Percentiles rank a stretch among this genome's conserved stretches.
Conservation (phyloP, 92 coral and sea anemone genomes). For the Siderastrea radians region DNA sequence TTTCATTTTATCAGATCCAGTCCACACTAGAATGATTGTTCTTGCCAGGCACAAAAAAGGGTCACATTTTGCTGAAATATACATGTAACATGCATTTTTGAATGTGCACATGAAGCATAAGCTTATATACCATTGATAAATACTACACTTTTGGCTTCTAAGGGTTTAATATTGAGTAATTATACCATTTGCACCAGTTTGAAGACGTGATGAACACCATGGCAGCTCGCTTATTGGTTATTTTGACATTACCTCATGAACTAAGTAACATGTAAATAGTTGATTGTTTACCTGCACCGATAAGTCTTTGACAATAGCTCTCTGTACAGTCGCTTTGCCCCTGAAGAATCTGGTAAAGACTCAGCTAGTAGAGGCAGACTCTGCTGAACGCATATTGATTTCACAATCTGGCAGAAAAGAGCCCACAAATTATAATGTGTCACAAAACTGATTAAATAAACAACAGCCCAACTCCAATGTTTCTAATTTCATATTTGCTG, state of each 20-base stretch:
- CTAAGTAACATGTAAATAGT: background rate
- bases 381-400: constrained; percentile 27
- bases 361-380: constrained; percentile 41
- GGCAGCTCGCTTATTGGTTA: background rate
- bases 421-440: background rate
- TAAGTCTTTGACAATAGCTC: constrained; percentile 14
- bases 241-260: background rate
- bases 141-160: too few species aligned
- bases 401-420: constrained; percentile 20
- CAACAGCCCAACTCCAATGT: background rate
- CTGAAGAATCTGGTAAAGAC: constrained; percentile 25
- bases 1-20: too few species aligned
- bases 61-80: background rate
- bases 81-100: background rate
- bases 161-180: too few species aligned
- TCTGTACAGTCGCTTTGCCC: constrained; percentile 13
- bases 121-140: too few species aligned
- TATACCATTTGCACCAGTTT: too few species aligned
- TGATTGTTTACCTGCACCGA: constrained; percentile 7
- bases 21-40: too few species aligned
- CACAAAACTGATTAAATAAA: background rate
- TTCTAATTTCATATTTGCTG: background rate
- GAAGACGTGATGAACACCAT: background rate
- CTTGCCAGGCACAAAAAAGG: too few species aligned
- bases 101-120: too few species aligned